Conservation (phyloP, 2,888 invertebrate genomes). For the Lithophane ornitopus region DNA sequence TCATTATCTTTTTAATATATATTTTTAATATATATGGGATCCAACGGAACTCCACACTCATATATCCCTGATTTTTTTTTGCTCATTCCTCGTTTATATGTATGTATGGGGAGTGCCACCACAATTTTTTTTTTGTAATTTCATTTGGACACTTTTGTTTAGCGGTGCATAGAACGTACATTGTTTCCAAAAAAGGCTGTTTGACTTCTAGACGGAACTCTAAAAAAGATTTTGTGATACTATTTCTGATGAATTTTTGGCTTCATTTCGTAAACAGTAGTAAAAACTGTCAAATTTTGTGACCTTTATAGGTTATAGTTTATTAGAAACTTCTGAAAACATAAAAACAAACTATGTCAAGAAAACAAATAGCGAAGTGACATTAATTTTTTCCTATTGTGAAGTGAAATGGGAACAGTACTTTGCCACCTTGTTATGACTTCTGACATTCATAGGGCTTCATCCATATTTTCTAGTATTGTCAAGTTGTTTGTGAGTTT, state of each 20-base stretch:
- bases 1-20: background rate
- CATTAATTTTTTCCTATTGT: constrained; percentile 55
- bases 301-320: too few species aligned
- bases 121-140: background rate
- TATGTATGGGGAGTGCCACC: background rate
- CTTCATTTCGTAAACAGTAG: background rate
- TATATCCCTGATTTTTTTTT: background rate
- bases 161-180: too few species aligned
- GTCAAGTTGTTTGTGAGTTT: constrained; percentile 35
- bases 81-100: background rate
- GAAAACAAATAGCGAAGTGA: constrained; percentile 45
- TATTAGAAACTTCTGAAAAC: background rate
- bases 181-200: background rate
- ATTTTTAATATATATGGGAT: too few species aligned
- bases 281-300: background rate
- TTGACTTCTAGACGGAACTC: background rate
- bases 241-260: background rate
- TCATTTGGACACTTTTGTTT: background rate
- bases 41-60: background rate
- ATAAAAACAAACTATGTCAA: constrained; percentile 14
- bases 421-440: constrained; percentile 77
- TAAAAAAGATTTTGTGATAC: background rate
- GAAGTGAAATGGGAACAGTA: constrained; percentile 60
- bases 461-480: constrained; percentile 70
- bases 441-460: constrained; percentile 82